Evolutionary conservation across 2,113 vertebrate genomes (phyloP).

Genomic region (Otolemur garnettii): DNA sequence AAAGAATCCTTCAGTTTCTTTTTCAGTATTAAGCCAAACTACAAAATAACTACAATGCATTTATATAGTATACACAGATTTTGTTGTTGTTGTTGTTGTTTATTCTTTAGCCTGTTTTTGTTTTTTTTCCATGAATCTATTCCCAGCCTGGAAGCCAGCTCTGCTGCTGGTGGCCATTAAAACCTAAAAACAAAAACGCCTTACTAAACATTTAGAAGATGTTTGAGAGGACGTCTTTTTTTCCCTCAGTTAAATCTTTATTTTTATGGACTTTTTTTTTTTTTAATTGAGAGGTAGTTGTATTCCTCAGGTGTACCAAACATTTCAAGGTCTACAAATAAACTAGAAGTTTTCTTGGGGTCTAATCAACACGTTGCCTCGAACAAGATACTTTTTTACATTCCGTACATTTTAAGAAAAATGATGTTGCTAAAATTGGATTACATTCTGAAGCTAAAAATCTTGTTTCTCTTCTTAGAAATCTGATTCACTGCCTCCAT

Average conservation of each 20-base stretch:
- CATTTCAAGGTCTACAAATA: slow-evolving; percentile 77
- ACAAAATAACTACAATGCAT: slow-evolving; percentile 5
- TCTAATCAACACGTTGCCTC: slow-evolving; percentile 73
- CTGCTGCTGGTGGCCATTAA: background rate
- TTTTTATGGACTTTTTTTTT: slow-evolving; percentile 67
- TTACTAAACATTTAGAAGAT: slow-evolving; percentile 17
- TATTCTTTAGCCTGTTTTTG: background rate
- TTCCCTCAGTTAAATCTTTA: slow-evolving; percentile 57
- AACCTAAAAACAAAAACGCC: slow-evolving; percentile 19
- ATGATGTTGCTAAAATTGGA: slow-evolving; percentile 67
- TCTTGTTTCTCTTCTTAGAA: slow-evolving; percentile 71
- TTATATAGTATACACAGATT: background rate
- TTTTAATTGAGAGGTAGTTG: slow-evolving; percentile 74
- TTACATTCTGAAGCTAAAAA: slow-evolving; percentile 49
- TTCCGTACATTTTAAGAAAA: slow-evolving; percentile 68
- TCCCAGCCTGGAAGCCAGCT: background rate
- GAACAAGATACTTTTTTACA: slow-evolving; percentile 66
- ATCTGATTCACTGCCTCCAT: slow-evolving; percentile 60
- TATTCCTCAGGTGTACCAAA: slow-evolving; percentile 48
- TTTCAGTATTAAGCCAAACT: background rate
- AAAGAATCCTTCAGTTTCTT: background rate
- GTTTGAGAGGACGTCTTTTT: background rate
- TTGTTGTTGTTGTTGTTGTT: background rate
- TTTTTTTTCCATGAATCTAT: background rate
- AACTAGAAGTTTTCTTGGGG: slow-evolving; percentile 65